Conservation (phyloP, 2,888 invertebrate species). For the Capitulum mitella region DNA sequence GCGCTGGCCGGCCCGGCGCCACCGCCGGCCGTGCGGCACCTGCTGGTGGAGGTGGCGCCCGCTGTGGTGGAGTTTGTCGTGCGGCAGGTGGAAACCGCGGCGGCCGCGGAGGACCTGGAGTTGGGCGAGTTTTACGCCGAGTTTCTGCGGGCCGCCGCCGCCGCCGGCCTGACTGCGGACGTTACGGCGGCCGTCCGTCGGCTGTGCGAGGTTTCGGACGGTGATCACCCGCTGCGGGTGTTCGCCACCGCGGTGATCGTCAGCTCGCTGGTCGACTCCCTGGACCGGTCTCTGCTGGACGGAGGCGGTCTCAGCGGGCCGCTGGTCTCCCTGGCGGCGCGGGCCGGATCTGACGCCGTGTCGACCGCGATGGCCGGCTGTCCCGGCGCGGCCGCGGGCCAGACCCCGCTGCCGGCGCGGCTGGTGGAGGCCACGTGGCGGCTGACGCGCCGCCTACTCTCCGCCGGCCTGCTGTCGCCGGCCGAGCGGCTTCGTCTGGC, state of each 20-base stretch:
- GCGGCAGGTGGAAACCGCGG: neutral
- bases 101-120: neutral
- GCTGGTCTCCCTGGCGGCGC: neutral
- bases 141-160: neutral
- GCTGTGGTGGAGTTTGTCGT: neutral
- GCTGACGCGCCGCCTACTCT: neutral
- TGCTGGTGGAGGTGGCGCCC: neutral
- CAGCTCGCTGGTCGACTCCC: neutral
- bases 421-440: neutral
- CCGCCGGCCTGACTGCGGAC: neutral
- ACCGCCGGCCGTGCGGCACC: neutral
- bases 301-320: neutral
- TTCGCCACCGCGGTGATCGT: neutral
- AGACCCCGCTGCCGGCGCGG: neutral
- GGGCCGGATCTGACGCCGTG: neutral
- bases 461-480: neutral
- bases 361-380: neutral
- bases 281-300: neutral
- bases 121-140: neutral
- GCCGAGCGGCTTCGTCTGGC: neutral
- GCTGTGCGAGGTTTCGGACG: neutral
- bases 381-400: neutral
- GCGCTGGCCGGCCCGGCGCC: neutral
- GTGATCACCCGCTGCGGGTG: neutral
- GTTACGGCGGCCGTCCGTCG: neutral